Conservation (phyloP, 2,113 vertebrate species). For the Gambusia holbrooki region DNA sequence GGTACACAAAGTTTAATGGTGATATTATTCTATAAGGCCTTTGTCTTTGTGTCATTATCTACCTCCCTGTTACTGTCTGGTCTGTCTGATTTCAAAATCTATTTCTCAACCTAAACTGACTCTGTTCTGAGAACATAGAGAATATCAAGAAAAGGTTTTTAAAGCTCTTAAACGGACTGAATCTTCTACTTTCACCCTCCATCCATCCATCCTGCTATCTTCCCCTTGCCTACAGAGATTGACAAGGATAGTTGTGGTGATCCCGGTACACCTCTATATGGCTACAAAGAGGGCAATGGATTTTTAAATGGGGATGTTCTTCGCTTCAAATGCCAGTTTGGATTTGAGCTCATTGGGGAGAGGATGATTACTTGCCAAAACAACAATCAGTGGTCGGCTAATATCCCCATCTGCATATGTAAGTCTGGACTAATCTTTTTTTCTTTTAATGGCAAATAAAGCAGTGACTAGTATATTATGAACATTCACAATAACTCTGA, state of each 20-base stretch:
- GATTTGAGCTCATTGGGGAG: constrained; percentile 97
- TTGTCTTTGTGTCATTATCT: constrained; percentile 24
- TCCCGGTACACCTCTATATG: constrained; percentile 94
- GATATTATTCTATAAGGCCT: constrained; percentile 30
- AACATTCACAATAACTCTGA: constrained; percentile 61
- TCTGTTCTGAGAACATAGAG: constrained; percentile 51
- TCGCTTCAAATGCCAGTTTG: constrained; percentile 97
- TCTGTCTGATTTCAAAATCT: constrained; percentile 16
- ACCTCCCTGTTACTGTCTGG: constrained; percentile 3
- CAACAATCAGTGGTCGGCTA: constrained; percentile 99
- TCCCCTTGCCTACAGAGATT: constrained; percentile 85
- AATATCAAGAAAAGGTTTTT: constrained; percentile 23
- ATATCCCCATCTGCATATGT: constrained; percentile 99
- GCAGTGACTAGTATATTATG: constrained; percentile 51
- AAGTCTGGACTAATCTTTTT: constrained; percentile 74
- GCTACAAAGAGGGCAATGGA: constrained; percentile 92
- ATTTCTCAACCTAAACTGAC: constrained; percentile 8
- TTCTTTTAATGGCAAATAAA: constrained; percentile 48
- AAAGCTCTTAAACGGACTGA: constrained; percentile 23
- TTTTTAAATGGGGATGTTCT: constrained; percentile 95
- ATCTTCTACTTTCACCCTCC: constrained; percentile 12
- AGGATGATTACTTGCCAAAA: constrained; percentile 97
- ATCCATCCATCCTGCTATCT: background rate
- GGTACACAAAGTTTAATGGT: constrained; percentile 76
- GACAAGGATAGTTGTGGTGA: constrained; percentile 98